Evolutionary conservation across 2,797 vertebrate species (phyloP), one percentile per base, ranked within the genome.

Genomic region (Sandelia bainsii): DNA sequence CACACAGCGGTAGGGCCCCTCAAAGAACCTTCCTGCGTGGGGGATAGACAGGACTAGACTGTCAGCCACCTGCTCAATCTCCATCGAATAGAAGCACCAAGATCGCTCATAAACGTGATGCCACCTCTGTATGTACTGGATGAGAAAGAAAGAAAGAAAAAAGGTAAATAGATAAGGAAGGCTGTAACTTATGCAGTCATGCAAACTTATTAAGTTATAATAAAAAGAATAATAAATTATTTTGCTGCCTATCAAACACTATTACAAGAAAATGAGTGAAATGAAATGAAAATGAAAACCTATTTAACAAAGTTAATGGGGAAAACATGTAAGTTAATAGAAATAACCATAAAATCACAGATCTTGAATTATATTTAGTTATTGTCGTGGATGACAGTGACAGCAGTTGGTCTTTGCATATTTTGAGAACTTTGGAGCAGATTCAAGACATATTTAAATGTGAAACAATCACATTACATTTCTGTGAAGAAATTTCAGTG

Each of bases 1-100:
- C 51, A 93, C 83, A 4, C 96, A 96, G 83, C 95, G 95, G 76
- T 92, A 95, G 45, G 86, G 61, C 0, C 94, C 93, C 0, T 85
- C 72, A 53, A 20, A 45, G 67, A 9, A 82, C 4, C 19, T 50
- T 6, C 42, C 49, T 9, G 88, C 71, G 1, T 16, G 34, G 6
- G 19, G 42, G 29, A 95, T 67, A 1, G 17, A 11, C 65, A 96
- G 62, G 6, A 81, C 0, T 0, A 88, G 49, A 0, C 49, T 72
- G 40, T 83, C 52, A 0, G 0, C 20, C 0, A 39, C 54, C 48
- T 6, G 69, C n/a, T 39, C 2, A 6, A 61, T 19, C 2, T 14
- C 1, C 61, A 62, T 2, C 0, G 14, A 23, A 2, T 49, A 48
- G 32, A 1, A 75, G 61, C 78, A 78, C 72, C 63, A 60, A 5